Conservation (phyloP, 2,888 invertebrate species). For the Nomada ruficornis region DNA sequence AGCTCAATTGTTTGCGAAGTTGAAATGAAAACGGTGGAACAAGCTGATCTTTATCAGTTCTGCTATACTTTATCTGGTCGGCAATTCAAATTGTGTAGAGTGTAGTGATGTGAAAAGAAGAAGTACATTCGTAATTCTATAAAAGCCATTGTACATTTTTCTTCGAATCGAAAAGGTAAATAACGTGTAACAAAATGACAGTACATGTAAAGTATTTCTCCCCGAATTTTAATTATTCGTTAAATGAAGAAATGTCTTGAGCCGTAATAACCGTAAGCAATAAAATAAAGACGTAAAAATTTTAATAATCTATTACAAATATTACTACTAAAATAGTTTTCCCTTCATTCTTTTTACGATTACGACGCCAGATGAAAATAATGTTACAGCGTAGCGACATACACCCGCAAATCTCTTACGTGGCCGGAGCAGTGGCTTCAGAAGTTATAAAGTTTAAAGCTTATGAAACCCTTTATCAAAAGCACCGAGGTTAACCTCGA, state of each 20-base stretch:
- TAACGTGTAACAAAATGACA: no score
- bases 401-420: conserved; percentile 8
- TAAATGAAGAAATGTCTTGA: no score
- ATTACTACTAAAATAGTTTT: no score
- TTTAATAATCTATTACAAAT: no score
- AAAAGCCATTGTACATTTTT: neutral
- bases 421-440: neutral
- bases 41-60: neutral
- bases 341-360: conserved; percentile 6
- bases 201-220: no score
- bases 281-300: no score
- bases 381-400: neutral
- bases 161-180: no score
- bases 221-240: no score
- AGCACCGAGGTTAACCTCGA: neutral
- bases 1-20: neutral
- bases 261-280: no score
- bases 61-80: neutral
- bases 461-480: conserved; percentile 22
- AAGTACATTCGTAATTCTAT: neutral
- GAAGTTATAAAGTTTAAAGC: conserved; percentile 16
- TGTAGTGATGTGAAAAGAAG: no score
- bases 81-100: no score
- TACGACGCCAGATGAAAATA: conserved; percentile 28
- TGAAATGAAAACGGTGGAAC: neutral